Evolutionary conservation across 2,797 vertebrate species (phyloP), one percentile per base, ranked within the genome.

Genomic region (Florisuga fusca): DNA sequence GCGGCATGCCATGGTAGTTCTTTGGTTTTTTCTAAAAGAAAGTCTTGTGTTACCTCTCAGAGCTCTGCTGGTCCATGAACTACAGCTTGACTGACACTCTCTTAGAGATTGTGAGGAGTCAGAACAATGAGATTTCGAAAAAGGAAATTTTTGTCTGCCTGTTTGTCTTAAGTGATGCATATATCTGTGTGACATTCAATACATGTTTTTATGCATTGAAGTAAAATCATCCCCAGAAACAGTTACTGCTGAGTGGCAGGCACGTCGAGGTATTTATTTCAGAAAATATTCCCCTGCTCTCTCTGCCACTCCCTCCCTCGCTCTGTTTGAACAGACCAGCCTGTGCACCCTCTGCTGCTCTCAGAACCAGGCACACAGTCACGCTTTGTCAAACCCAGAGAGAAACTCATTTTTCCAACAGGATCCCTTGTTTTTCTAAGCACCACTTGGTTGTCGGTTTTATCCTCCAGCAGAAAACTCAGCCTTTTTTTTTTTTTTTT

Each of bases 291-390:
- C 16, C 14, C 31, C 10, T 8, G 3, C 27, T 72, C 25, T 50
- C 3, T 45, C 34, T 38, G 15, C 19, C 5, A 17, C 6, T 50
- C 11, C 50, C 6, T 2, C 0, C 3, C 11, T 5, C 0, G 0
- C 15, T 64, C 38, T n/a, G 3, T 36, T 45, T 22, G 62, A 84
- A 36, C 5, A 62, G 33, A 63, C 5, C 25, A 54, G 22, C 22
- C 10, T 59, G 7, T 11, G 10, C 36, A 16, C 31, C 36, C 0
- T 0, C 19, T 86, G 7, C 12, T 41, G 45, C 20, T 73, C 41
- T 62, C n/a, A 54, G 58, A 61, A 38, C 4, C 12, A 50, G 25
- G 68, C 17, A 73, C 4, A 53, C 4, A 25, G 45, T 21, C 0
- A 0, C 2, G 1, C 38, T 66, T 53, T 78, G 38, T 19, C 46